Evolutionary conservation across 2,888 invertebrate genomes (phyloP), one percentile per base, ranked within the genome.

Genomic region (Drosophila nigricruria): DNA sequence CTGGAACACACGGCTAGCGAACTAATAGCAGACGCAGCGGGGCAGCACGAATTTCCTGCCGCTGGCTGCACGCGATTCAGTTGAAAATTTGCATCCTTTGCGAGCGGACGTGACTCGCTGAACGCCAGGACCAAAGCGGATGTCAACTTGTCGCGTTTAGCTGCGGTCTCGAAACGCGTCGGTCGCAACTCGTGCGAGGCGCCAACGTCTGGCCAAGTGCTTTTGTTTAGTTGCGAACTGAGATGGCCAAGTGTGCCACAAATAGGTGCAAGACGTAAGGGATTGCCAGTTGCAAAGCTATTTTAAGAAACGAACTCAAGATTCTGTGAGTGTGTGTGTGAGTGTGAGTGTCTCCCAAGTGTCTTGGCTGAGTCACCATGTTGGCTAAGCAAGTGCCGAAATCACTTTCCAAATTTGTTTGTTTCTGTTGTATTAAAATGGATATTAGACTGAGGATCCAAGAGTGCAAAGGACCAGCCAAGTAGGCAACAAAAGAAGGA

Each of bases 81-180:
- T 86, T 60, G 80, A 80, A 81, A 83, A 87, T 88, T 86, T 83
- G 83, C 86, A 86, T 87, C 82, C 86, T 81, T 75, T 68, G 74
- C 74, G 77, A 64, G 73, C 68, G 81, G 86, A 87, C 86, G 86
- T 88, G 83, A 72, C 75, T 67, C 71, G 77, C 70, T 53, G 57
- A 16, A n/a, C n/a, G 52, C 45, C 52, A 34, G 23, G n/a, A 0
- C 49, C 49, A 16, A 72, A 60, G 5, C 68, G 71, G 60, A 71
- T 70, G 71, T 16, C 53, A 69, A 76, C 63, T 78, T 73, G 73
- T 62, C 78, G 75, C 75, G 72, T 49, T 36, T n/a, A 50, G 12
- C 18, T 69, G 61, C 56, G 73, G 64, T 43, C 34, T 50, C 32
- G 52, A 68, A 45, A 64, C 43, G 63, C 12, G 36, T 25, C 36